phyloP scores from a whole-genome alignment of 2,888 invertebrate species.

The Standfussiana lucernea region DNA sequence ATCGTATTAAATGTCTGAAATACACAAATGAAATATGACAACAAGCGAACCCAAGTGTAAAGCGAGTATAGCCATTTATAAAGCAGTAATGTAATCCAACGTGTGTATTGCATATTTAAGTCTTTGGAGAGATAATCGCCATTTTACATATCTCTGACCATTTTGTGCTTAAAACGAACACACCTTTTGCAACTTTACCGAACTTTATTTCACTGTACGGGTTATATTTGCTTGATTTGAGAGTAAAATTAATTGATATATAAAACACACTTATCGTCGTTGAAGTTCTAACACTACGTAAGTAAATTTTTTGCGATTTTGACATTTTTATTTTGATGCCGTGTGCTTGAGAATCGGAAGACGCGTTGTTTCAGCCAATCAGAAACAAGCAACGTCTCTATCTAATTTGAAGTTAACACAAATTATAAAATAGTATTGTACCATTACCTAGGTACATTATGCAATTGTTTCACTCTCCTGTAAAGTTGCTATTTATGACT shows the following conservation, averaged over 20 bases:
- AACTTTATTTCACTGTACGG: not conserved
- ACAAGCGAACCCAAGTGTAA: conserved; percentile 20
- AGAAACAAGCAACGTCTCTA: no score
- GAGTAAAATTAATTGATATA: not conserved
- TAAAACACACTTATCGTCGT: conserved; percentile 45
- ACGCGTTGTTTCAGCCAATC: no score
- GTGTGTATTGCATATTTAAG: conserved; percentile 68
- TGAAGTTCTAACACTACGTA: no score
- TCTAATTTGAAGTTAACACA: no score
- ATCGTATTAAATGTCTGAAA: not conserved
- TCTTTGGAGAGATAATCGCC: conserved; percentile 77
- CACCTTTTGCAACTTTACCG: conserved; percentile 18
- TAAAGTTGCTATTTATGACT: no score
- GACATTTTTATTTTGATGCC: no score
- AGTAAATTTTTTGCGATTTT: no score
- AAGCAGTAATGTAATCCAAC: conserved; percentile 68
- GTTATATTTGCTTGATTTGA: not conserved
- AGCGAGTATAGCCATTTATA: conserved; percentile 49
- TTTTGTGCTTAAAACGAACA: conserved; percentile 67
- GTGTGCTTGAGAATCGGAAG: no score
- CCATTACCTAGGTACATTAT: no score
- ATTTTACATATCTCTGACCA: conserved; percentile 68
- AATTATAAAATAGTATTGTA: no score
- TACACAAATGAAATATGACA: conserved; percentile 12
- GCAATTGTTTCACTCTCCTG: no score